Conservation (phyloP, 2,797 vertebrate genomes). For the Martes flavigula region DNA sequence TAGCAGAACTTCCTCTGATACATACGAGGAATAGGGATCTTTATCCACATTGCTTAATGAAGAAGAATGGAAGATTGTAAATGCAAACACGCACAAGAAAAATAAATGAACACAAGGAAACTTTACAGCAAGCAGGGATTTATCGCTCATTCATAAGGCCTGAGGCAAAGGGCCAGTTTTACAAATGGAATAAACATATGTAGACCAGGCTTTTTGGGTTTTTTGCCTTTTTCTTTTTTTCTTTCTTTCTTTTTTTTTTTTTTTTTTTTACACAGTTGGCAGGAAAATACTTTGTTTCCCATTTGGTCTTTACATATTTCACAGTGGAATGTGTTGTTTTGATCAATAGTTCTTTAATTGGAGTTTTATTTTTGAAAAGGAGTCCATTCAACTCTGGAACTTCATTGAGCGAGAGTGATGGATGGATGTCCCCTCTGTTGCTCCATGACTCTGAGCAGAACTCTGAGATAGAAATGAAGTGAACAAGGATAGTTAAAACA, state of each 20-base stretch:
- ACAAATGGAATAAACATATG: constrained; percentile 73
- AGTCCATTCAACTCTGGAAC: not conserved
- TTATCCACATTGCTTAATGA: constrained; percentile 7
- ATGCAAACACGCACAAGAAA: not conserved
- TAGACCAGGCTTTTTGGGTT: constrained; percentile 27
- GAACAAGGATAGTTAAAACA: not conserved
- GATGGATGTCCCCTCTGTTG: not conserved
- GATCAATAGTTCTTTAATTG: constrained; percentile 69
- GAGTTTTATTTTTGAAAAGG: constrained; percentile 46
- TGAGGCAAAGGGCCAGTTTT: constrained; percentile 60
- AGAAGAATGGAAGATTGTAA: constrained; percentile 26
- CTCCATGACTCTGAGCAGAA: not conserved
- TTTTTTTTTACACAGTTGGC: constrained; percentile 47
- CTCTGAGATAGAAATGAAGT: not conserved
- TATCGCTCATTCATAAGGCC: constrained; percentile 62
- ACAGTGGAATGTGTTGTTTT: constrained; percentile 70
- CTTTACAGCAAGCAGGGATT: constrained; percentile 41
- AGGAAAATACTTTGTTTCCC: constrained; percentile 62
- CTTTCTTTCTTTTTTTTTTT: too few species aligned
- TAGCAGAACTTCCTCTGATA: not conserved
- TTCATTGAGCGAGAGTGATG: not conserved
- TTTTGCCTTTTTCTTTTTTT: not conserved
- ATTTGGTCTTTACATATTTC: constrained; percentile 70
- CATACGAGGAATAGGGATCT: not conserved
- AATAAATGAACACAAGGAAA: not conserved